phyloP scores from a whole-genome alignment of 2,113 vertebrate species.

The Notarius quadriscutis region DNA sequence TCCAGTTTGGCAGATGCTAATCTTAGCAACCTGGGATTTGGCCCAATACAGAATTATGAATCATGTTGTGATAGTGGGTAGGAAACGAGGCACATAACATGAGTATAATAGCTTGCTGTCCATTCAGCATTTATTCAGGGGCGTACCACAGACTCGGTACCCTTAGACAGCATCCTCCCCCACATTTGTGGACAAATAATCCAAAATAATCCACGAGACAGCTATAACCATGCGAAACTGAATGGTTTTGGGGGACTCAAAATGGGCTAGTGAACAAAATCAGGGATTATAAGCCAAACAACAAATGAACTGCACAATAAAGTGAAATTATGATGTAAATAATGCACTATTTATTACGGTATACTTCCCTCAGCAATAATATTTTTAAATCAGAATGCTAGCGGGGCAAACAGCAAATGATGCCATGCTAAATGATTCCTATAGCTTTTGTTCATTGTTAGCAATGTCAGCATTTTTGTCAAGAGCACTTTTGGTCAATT shows the following conservation, averaged over 20 bases:
- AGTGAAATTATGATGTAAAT: neutral
- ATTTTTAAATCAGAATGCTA: neutral
- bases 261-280: neutral
- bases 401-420: neutral
- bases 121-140: constrained; percentile 12
- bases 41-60: constrained; percentile 17
- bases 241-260: neutral
- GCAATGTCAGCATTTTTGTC: neutral
- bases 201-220: constrained; percentile 1
- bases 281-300: neutral
- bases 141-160: neutral
- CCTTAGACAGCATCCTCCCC: constrained; percentile 36
- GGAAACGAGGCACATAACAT: constrained; percentile 15
- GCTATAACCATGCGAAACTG: neutral
- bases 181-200: constrained; percentile 23
- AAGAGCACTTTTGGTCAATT: neutral
- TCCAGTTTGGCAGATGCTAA: constrained; percentile 34
- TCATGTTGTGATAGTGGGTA: constrained; percentile 36
- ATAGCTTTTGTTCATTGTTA: neutral
- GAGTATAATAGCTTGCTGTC: constrained; percentile 37
- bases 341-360: no score
- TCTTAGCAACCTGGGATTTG: constrained; percentile 34
- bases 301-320: neutral
- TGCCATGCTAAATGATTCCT: neutral
- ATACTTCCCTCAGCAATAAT: neutral